Evolutionary conservation across 2,797 vertebrate species (phyloP), one percentile per base, ranked within the genome.

Genomic region (Fistularia commersonii): DNA sequence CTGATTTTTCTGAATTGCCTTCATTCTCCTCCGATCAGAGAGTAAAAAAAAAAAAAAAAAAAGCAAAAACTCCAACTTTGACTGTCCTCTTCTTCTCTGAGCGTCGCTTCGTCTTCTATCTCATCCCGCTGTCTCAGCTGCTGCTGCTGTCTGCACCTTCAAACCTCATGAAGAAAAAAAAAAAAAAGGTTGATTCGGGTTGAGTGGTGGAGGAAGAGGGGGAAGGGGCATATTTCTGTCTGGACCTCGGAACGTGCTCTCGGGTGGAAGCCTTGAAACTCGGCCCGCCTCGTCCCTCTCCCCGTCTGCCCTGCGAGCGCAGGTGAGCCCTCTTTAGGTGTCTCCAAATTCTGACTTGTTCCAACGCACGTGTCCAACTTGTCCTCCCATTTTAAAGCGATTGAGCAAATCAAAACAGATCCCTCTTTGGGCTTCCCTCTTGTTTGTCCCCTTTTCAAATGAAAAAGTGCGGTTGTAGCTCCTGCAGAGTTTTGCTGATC

Each of bases 1-100:
- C 66, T 82, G 86, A 69, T 88, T 91, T 82, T 89, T 91, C 72
- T 88, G 90, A 0, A 92, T 80, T 58, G 90, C 85, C 71, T 93
- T 93, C 92, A 93, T 92, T 63, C 47, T 83, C 12, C 46, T 31
- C 52, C 48, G n/a, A n/a, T n/a, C n/a, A n/a, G n/a, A n/a, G n/a
- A n/a, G n/a, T n/a, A n/a, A n/a, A n/a, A n/a, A n/a, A n/a, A n/a
- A n/a, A n/a, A n/a, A n/a, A n/a, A n/a, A n/a, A n/a, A n/a, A n/a
- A n/a, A n/a, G n/a, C n/a, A n/a, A n/a, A n/a, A n/a, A n/a, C 9
- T 0, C 31, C 48, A 42, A 47, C 42, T 34, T 50, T 58, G 38
- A 23, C 32, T 42, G 7, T 6, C 33, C 39, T 8, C 9, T 40
- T 11, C 6, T 32, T 49, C 38, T 48, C 37, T 32, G 48, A 58